phyloP scores from a whole-genome alignment of 2,888 invertebrate genomes.

The Anodontia alba region DNA sequence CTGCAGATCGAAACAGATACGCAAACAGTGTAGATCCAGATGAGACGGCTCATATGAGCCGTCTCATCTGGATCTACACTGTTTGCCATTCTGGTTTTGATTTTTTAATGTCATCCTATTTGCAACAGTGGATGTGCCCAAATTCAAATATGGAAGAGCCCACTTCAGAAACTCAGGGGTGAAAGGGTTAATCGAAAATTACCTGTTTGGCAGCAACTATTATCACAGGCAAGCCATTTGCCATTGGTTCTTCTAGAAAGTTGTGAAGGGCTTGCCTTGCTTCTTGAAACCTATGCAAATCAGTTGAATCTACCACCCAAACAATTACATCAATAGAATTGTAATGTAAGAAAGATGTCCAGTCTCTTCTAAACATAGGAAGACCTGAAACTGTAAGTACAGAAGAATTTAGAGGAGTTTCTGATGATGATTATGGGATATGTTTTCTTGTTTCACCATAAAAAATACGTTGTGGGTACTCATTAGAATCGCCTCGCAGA shows the following conservation, averaged over 20 bases:
- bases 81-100: no score
- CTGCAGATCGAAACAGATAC: no score
- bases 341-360: slow-evolving; percentile 32
- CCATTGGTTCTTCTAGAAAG: slow-evolving; percentile 25
- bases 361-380: slow-evolving; percentile 21
- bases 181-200: not conserved
- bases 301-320: slow-evolving; percentile 36
- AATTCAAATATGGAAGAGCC: no score
- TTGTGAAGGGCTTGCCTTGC: slow-evolving; percentile 17
- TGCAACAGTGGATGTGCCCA: no score
- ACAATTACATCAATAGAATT: slow-evolving; percentile 28
- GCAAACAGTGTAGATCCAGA: no score
- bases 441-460: no score
- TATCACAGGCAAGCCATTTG: slow-evolving; percentile 27
- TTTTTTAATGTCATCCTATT: no score
- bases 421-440: no score
- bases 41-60: no score
- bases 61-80: no score
- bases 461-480: not conserved
- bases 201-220: slow-evolving; percentile 48
- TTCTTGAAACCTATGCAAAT: slow-evolving; percentile 20
- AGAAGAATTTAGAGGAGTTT: no score
- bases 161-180: no score
- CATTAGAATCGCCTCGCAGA: not conserved
- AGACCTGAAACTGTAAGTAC: slow-evolving; percentile 41